Evolutionary conservation across 2,113 vertebrate species (phyloP).

Genomic region (Chrysemys picta): DNA sequence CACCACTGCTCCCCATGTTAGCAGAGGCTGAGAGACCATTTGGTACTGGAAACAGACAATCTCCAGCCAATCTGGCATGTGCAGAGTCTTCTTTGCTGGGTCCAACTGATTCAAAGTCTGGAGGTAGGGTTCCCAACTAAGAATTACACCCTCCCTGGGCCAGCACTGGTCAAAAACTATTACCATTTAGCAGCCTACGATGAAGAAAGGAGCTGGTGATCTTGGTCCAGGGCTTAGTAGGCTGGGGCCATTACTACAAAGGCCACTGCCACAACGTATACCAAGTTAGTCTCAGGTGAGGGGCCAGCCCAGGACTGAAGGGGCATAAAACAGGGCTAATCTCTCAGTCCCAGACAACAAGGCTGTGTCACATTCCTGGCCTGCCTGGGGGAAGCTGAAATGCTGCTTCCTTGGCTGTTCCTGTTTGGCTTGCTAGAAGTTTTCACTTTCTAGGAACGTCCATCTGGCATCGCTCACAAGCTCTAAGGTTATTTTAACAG

Average conservation of each 20-base stretch:
- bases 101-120: background rate
- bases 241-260: background rate
- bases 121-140: background rate
- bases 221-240: background rate
- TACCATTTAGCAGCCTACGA: background rate
- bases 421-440: background rate
- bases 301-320: background rate
- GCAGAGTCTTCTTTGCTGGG: rapidly evolving
- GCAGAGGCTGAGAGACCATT: rapidly evolving
- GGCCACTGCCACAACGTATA: background rate
- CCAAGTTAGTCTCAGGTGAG: background rate
- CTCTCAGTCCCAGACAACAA: background rate
- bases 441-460: background rate
- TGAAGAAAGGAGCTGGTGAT: background rate
- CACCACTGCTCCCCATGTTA: rapidly evolving
- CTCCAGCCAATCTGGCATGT: background rate
- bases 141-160: background rate
- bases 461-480: rapidly evolving
- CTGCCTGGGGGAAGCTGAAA: background rate
- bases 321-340: background rate
- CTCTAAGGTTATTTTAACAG: background rate
- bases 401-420: background rate
- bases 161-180: background rate
- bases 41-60: background rate
- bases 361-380: background rate